Evolutionary conservation across 1,140 invertebrate species (phyloP).

Genomic region (Asobara japonica): DNA sequence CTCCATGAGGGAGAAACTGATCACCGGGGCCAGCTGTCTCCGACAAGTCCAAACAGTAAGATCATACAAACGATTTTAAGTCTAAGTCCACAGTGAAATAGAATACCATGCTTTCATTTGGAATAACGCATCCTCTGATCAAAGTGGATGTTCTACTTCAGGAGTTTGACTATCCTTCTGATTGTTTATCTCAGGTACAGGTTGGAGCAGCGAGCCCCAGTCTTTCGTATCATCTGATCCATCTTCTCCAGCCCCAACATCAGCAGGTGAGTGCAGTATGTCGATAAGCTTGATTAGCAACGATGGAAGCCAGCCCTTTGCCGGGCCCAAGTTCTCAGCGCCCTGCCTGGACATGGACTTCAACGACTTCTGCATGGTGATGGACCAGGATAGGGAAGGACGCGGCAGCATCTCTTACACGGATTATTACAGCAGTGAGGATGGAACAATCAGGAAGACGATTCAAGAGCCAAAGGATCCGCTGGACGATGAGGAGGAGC

Average conservation of each 20-base stretch:
- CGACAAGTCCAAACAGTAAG: slow-evolving; percentile 65
- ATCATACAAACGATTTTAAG: not conserved
- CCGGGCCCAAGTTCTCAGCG: slow-evolving; percentile 67
- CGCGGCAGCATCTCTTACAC: slow-evolving; percentile 64
- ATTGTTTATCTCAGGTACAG: slow-evolving; percentile 45
- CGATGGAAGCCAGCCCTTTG: slow-evolving; percentile 66
- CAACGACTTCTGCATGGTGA: slow-evolving; percentile 69
- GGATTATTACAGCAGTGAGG: slow-evolving; percentile 65
- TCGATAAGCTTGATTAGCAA: slow-evolving; percentile 72
- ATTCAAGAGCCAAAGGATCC: slow-evolving; percentile 19
- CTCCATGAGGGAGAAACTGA: slow-evolving; percentile 36
- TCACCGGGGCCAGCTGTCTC: slow-evolving; percentile 57
- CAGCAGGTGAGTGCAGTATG: slow-evolving; percentile 71
- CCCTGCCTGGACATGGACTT: slow-evolving; percentile 70
- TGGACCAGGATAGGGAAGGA: slow-evolving; percentile 66
- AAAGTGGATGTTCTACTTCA: no score
- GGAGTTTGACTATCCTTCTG: no score
- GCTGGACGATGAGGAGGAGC: slow-evolving; percentile 62
- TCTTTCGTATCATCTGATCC: slow-evolving; percentile 73
- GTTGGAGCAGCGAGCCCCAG: slow-evolving; percentile 69
- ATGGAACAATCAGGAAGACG: slow-evolving; percentile 59
- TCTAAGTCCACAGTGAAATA: no score
- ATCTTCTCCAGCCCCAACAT: slow-evolving; percentile 74
- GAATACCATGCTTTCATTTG: not conserved
- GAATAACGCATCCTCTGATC: not conserved